These are phyloP conservation scores for Betta splendens DNA, from an alignment of 2,797 vertebrate species.

Conservation along the genomic window DNA sequence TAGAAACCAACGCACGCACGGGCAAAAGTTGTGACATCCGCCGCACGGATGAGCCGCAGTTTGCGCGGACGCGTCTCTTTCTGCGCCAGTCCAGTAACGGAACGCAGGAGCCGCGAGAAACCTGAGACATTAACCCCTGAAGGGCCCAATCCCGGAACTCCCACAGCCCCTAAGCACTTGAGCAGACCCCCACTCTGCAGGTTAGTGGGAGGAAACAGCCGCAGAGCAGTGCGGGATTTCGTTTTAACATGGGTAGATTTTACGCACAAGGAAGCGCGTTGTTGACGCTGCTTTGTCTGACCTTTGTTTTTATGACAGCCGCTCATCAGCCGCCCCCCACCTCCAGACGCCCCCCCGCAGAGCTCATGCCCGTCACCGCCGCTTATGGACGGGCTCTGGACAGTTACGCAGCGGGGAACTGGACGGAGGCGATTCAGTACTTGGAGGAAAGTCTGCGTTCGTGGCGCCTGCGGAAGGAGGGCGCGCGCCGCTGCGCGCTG, in stretches of 20 bases:
- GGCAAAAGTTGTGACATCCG: no score
- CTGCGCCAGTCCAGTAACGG: conserved; percentile 45
- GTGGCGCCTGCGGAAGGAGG: conserved; percentile 84
- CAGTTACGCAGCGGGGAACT: conserved; percentile 81
- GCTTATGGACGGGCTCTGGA: conserved; percentile 84
- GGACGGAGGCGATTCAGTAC: conserved; percentile 84
- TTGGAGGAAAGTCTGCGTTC: conserved; percentile 87
- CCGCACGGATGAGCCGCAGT: no score
- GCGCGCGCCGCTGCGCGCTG: conserved; percentile 80
- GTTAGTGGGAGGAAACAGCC: not conserved
- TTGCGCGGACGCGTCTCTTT: not conserved
- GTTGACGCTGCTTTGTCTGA: conserved; percentile 10
- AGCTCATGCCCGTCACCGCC: conserved; percentile 81
- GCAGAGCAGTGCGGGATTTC: conserved; percentile 4
- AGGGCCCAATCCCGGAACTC: conserved; percentile 53
- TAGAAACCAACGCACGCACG: no score
- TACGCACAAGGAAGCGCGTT: conserved; percentile 13
- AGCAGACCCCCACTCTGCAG: conserved; percentile 45
- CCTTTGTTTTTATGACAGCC: conserved; percentile 18
- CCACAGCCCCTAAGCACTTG: conserved; percentile 54
- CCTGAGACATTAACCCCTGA: conserved; percentile 35
- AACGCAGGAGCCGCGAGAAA: conserved; percentile 40
- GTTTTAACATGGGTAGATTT: conserved; percentile 47
- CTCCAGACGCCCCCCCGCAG: no score
- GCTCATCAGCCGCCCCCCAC: no score